A percentile compares a stretch with the other conserved stretches of the same genome.
Evolutionary conservation across 2,113 vertebrate genomes (phyloP).

Genomic region (Pyrgilauda ruficollis): DNA sequence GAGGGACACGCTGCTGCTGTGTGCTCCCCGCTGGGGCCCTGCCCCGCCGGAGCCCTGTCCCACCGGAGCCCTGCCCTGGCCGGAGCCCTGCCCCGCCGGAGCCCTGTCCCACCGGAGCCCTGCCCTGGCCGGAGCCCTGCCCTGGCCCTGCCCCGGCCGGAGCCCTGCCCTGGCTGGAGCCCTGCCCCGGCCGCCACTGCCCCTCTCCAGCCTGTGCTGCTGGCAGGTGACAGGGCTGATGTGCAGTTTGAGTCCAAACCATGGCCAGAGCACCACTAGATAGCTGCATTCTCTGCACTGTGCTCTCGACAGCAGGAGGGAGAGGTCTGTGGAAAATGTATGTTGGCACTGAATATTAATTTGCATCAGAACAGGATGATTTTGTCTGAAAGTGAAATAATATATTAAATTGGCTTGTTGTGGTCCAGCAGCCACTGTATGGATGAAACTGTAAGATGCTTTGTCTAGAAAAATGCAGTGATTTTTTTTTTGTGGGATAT

Average conservation of each 20-base stretch:
- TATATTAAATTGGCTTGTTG: neutral
- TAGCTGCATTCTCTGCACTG: neutral
- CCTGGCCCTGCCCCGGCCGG: rapidly evolving
- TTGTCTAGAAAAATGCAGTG: neutral
- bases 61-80: neutral
- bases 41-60: no score
- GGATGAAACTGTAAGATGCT: rapidly evolving
- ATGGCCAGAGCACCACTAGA: rapidly evolving
- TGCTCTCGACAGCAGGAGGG: rapidly evolving
- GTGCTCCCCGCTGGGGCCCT: no score
- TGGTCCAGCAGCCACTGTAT: rapidly evolving
- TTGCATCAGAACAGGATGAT: rapidly evolving
- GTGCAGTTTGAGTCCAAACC: neutral
- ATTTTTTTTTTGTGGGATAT: rapidly evolving
- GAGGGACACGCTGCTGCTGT: neutral
- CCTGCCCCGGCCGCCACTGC: neutral
- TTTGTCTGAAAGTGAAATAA: neutral
- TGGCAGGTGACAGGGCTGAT: neutral
- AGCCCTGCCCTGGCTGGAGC: neutral
- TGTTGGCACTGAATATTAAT: neutral
- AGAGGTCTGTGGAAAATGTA: rapidly evolving
- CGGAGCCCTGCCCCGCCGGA: rapidly evolving
- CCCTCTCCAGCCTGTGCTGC: neutral
- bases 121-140: neutral
- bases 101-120: neutral